Percentiles rank a stretch among this genome's conserved stretches.
Conservation (phyloP, 2,888 invertebrate genomes). For the Mayetiola destructor region DNA sequence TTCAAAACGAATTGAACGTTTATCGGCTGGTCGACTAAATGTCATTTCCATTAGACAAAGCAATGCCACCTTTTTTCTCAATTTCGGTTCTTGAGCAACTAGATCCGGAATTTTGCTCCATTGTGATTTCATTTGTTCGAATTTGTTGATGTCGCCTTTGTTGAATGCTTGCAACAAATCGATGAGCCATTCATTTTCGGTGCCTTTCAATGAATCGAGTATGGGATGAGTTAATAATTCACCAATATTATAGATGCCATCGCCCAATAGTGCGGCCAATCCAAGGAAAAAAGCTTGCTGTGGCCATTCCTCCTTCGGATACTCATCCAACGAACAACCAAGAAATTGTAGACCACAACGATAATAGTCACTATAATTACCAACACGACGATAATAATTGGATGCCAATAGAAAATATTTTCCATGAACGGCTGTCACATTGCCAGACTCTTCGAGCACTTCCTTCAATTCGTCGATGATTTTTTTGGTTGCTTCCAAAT, state of each 20-base stretch:
- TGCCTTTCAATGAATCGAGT: conserved; percentile 65
- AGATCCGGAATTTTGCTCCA: conserved; percentile 76
- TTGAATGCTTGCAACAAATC: conserved; percentile 79
- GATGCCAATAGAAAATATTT: conserved; percentile 87
- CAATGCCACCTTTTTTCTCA: conserved; percentile 86
- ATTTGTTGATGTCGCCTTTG: conserved; percentile 59
- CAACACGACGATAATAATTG: conserved; percentile 67
- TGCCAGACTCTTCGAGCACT: conserved; percentile 76
- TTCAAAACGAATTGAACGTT: conserved; percentile 70
- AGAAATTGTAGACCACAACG: conserved; percentile 76
- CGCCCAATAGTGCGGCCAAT: conserved; percentile 84
- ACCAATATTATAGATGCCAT: conserved; percentile 92
- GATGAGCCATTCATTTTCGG: conserved; percentile 74
- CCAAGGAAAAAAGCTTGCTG: conserved; percentile 82
- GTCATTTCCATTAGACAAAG: conserved; percentile 99
- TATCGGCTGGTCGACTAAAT: conserved; percentile 80
- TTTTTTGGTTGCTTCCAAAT: conserved; percentile 63
- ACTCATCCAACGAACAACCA: conserved; percentile 56
- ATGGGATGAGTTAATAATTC: conserved; percentile 93
- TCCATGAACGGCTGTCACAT: conserved; percentile 85
- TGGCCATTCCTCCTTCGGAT: conserved; percentile 49
- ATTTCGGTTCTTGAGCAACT: conserved; percentile 59
- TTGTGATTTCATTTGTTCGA: conserved; percentile 53
- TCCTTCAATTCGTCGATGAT: conserved; percentile 77
- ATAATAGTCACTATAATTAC: conserved; percentile 90